phyloP scores from a whole-genome alignment of 2,113 vertebrate genomes.

The Carollia perspicillata region DNA sequence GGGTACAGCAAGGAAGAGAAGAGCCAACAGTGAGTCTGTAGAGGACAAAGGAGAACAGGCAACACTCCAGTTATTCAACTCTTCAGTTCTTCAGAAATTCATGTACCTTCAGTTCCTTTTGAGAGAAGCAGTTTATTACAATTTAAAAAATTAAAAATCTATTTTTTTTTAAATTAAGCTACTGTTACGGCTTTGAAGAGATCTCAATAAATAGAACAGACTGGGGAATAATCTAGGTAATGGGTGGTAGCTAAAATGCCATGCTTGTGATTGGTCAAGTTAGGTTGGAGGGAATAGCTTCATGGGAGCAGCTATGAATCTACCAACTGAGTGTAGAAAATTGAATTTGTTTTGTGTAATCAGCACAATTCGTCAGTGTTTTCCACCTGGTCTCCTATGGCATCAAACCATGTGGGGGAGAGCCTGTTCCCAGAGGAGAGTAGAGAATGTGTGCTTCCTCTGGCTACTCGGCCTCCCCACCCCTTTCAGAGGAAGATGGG shows the following conservation, averaged over 20 bases:
- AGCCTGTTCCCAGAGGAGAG: background rate
- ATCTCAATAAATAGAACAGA: background rate
- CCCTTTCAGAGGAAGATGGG: background rate
- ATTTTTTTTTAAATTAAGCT: background rate
- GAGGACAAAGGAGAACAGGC: background rate
- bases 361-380: background rate
- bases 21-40: background rate
- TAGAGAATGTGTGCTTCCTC: background rate
- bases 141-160: background rate
- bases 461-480: background rate
- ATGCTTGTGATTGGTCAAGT: background rate
- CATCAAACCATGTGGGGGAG: background rate
- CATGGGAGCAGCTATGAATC: background rate
- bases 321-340: background rate
- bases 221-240: background rate
- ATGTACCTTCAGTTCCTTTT: background rate
- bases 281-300: background rate
- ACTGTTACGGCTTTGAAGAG: background rate
- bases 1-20: background rate
- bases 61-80: background rate
- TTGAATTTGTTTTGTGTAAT: background rate
- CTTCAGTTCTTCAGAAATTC: background rate
- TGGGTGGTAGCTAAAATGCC: background rate
- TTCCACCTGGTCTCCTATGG: background rate
- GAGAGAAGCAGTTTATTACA: background rate